Evolutionary conservation across 2,888 invertebrate genomes (phyloP), one percentile per base, ranked within the genome.

Genomic region (Hydriomena furcata): DNA sequence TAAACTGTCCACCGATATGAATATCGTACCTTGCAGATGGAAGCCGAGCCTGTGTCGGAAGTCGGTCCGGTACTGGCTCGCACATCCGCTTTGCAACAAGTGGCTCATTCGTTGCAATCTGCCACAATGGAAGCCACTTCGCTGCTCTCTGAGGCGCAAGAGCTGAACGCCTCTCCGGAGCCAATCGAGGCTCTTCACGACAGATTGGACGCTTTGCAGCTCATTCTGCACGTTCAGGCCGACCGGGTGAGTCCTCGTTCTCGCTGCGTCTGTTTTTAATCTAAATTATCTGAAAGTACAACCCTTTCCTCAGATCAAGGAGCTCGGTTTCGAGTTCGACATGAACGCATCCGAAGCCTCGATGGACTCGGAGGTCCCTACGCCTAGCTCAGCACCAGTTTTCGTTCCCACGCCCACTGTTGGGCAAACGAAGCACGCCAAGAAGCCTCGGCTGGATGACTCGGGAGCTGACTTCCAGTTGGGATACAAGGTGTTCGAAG

Each of bases 181-280:
- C 87, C 93, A 70, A 92, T 93, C 24, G 95, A 95, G 78, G 91
- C 91, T 68, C 82, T 94, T 60, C 93, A 92, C 64, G 95, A 95
- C 82, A 91, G 94, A 6, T 92, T 95, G 70, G 95, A 95, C 76
- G 95, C 95, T 42, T 89, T 95, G 38, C 91, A 91, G 43, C 92
- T 94, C 71, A 96, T 96, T 44, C 92, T 95, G 62, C 93, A 93
- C 72, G 94, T 95, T 53, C 95, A 96, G 77, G 94, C 91, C 61
- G 92, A 87, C 73, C 88, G 93, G 92, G 95, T 92, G 64, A 73
- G 82, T 70, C n/a, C n/a, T n/a, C n/a, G n/a, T n/a, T n/a, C n/a
- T n/a, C n/a, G n/a, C n/a, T n/a, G n/a, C n/a, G n/a, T n/a, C n/a
- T n/a, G n/a, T n/a, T n/a, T n/a, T n/a, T n/a, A n/a, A n/a, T n/a